Base-by-base conservation (phyloP, 2,888 invertebrate genomes). In the Trichogramma dendrolimi region DNA sequence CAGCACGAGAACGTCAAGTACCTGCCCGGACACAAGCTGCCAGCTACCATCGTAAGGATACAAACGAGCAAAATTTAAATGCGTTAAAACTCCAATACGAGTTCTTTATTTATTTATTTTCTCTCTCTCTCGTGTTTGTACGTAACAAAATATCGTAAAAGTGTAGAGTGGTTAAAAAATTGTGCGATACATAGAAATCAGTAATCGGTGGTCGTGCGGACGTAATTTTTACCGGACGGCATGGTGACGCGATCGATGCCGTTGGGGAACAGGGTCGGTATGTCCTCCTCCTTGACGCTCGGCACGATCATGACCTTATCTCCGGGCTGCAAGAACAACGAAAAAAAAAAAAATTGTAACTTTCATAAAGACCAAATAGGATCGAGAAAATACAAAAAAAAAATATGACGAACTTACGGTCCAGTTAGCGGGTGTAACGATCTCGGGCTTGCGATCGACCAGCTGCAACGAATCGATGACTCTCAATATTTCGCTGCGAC, bases 1-100 rank as follows among this genome's bases (percentile, higher is more conserved):
- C 88, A 92, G 39, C 97, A 99, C 80, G 98, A 97, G 81, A 99
- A 99, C 83, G 90, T 97, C 4, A 99, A 99, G 83, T 99, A 99
- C 82, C 84, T 99, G 69, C 96, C 97, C 27, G 97, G 96, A 41
- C 93, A 94, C 79, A 92, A 90, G 79, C 81, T 99, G 58, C 97
- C 98, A 43, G 81, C 86, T 11, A 98, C 97, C 87, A 93, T 99
- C 80, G 96, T 96, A 85, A 87, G 95, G 89, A 74, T 62, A 4
- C 5, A 41, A 4, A 41, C 10, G 11, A 10, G n/a, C 5, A n/a
- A n/a, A 10, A 2, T 27, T 14, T 39, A 40, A 27, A 53, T 7
- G 40, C 10, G 11, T 11, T 41, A 53, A 41, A 41, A 41, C n/a
- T 10, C 8, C 3, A 2, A 46, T 10, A 2, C 14, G 43, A 2